Percentiles rank a stretch among this genome's conserved stretches.
Conservation (phyloP, 2,113 vertebrate species). For the Vireo altiloquus region DNA sequence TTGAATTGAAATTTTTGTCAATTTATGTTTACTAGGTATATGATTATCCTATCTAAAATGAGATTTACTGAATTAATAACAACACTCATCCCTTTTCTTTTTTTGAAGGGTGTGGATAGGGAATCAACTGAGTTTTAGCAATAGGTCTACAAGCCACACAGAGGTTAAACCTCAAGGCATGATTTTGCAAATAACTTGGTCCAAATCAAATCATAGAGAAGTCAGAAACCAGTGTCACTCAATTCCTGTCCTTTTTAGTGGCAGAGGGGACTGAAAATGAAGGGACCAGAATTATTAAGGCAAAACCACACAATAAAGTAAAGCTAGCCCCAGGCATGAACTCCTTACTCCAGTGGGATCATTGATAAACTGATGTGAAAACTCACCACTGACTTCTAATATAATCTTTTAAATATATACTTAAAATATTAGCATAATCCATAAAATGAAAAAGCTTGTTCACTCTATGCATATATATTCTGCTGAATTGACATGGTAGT, state of each 20-base stretch:
- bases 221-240: not conserved
- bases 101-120: fast-evolving
- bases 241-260: not conserved
- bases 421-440: not conserved
- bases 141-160: not conserved
- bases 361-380: not conserved
- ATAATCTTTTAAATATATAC: not conserved
- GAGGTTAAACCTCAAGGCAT: not conserved
- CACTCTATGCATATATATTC: not conserved
- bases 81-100: not conserved
- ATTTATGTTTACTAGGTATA: not conserved
- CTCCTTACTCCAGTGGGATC: not conserved
- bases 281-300: not conserved
- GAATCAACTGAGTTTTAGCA: not conserved
- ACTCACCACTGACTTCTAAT: not conserved
- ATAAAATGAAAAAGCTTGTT: not conserved
- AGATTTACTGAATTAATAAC: not conserved
- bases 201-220: not conserved
- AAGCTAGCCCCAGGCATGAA: not conserved
- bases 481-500: not conserved
- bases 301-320: not conserved
- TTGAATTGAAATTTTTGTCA: too few species aligned
- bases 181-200: not conserved
- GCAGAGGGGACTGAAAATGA: not conserved
- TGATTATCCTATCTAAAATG: not conserved